Evolutionary conservation across 2,113 vertebrate species (phyloP).

Genomic region (Neodontobutis hainanensis): DNA sequence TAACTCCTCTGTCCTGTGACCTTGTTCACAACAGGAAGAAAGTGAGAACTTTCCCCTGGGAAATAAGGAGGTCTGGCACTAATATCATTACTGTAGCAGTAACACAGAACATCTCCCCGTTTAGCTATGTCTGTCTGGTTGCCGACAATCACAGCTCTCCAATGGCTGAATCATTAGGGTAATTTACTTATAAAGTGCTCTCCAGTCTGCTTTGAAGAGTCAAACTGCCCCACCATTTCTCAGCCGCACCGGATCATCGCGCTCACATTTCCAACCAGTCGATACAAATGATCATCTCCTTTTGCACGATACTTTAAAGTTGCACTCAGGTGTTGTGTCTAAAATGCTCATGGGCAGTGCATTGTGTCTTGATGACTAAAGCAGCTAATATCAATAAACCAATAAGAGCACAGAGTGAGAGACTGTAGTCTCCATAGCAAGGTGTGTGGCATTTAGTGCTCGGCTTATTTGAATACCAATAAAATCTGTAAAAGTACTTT

Average conservation of each 20-base stretch:
- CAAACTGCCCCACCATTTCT: slow-evolving; percentile 42
- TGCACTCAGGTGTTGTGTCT: slow-evolving; percentile 37
- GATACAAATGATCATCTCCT: slow-evolving; percentile 57
- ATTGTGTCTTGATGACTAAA: slow-evolving; percentile 20
- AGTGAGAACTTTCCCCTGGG: neutral
- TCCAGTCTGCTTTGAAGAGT: slow-evolving; percentile 49
- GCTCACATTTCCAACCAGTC: slow-evolving; percentile 48
- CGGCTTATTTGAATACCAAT: neutral
- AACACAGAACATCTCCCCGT: slow-evolving; percentile 10
- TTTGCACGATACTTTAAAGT: slow-evolving; percentile 26
- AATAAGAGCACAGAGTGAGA: neutral
- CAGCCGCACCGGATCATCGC: slow-evolving; percentile 28
- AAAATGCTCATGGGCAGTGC: slow-evolving; percentile 21
- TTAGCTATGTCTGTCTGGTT: slow-evolving; percentile 40
- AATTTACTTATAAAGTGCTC: slow-evolving; percentile 69
- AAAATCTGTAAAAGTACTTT: neutral
- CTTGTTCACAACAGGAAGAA: neutral
- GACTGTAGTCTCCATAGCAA: neutral
- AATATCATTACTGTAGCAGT: neutral
- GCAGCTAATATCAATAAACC: slow-evolving; percentile 30
- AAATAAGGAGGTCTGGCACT: slow-evolving; percentile 7
- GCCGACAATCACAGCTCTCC: slow-evolving; percentile 65
- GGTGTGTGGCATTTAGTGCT: neutral
- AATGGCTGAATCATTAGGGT: slow-evolving; percentile 61
- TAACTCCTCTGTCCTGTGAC: neutral